Evolutionary conservation across 2,888 invertebrate genomes (phyloP).

Genomic region (Corythucha ciliata): DNA sequence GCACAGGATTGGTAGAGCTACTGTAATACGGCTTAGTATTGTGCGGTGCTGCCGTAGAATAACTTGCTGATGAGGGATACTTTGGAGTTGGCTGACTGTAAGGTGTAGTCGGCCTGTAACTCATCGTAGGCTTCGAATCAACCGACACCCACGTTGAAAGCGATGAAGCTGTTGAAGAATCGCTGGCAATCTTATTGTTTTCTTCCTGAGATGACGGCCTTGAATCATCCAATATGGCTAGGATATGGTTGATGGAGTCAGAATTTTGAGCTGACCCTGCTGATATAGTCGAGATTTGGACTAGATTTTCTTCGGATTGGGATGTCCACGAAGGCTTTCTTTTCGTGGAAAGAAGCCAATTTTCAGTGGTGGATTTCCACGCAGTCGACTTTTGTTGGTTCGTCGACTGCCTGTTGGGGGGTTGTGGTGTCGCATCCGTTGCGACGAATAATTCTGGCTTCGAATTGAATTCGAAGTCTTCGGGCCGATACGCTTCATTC

Average conservation of each 20-base stretch:
- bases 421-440: slow-evolving; percentile 25
- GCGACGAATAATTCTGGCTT: slow-evolving; percentile 31
- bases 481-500: slow-evolving; percentile 42
- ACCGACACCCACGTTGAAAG: slow-evolving; percentile 41
- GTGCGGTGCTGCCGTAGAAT: not conserved
- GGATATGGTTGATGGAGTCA: slow-evolving; percentile 43
- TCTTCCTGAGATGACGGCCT: slow-evolving; percentile 9
- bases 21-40: too few species aligned
- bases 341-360: slow-evolving; percentile 25
- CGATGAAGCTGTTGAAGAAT: slow-evolving; percentile 36
- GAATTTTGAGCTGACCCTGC: slow-evolving; percentile 28
- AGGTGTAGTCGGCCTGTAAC: slow-evolving; percentile 4
- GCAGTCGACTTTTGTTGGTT: slow-evolving; percentile 27
- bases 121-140: slow-evolving; percentile 28
- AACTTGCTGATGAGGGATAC: slow-evolving; percentile 21
- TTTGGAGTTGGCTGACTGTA: slow-evolving; percentile 11
- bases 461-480: slow-evolving; percentile 39
- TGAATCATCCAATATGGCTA: slow-evolving; percentile 43
- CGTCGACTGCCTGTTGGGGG: slow-evolving; percentile 20
- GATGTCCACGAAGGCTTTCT: slow-evolving; percentile 25
- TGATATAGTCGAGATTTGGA: slow-evolving; percentile 42
- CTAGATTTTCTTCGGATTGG: slow-evolving; percentile 38
- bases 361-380: slow-evolving; percentile 27
- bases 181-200: too few species aligned
- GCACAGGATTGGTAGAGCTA: too few species aligned